A percentile compares a stretch with the other conserved stretches of the same genome.
phyloP scores from a whole-genome alignment of 2,888 invertebrate species.

The Norana najaformis region DNA sequence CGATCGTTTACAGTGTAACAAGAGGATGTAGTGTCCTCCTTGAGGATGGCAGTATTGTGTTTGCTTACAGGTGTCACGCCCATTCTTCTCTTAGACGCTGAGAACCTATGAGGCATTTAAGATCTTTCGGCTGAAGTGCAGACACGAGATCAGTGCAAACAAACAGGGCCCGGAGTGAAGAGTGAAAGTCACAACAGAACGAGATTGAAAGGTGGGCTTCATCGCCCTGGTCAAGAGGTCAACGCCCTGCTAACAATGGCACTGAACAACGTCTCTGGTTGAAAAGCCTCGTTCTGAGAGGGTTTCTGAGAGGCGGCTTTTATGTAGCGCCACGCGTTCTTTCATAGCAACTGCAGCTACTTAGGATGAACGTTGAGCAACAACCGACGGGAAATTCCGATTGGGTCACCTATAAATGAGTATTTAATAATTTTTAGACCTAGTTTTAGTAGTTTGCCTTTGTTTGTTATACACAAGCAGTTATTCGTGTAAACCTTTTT shows the following conservation, averaged over 20 bases:
- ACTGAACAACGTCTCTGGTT: neutral
- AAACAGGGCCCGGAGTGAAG: neutral
- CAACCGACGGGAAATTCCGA: too few species aligned
- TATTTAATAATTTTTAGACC: too few species aligned
- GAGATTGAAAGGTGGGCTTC: neutral
- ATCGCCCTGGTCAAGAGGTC: neutral
- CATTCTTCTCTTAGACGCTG: neutral
- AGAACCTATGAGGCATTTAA: neutral
- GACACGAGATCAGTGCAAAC: constrained; percentile 13
- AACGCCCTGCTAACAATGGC: neutral
- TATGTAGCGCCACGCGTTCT: too few species aligned
- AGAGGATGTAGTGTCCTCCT: neutral
- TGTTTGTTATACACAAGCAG: neutral
- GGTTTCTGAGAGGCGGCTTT: neutral
- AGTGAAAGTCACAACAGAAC: neutral
- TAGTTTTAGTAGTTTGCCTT: neutral
- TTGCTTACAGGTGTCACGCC: neutral
- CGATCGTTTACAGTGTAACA: neutral
- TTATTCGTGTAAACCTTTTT: neutral
- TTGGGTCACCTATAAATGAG: too few species aligned
- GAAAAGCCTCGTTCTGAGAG: neutral
- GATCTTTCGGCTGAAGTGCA: neutral
- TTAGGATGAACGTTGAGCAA: too few species aligned
- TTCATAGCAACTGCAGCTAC: too few species aligned
- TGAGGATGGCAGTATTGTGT: neutral